Evolutionary conservation across 2,888 invertebrate genomes (phyloP), one percentile per base, ranked within the genome.

Genomic region (Hirtodrosophila cameraria): DNA sequence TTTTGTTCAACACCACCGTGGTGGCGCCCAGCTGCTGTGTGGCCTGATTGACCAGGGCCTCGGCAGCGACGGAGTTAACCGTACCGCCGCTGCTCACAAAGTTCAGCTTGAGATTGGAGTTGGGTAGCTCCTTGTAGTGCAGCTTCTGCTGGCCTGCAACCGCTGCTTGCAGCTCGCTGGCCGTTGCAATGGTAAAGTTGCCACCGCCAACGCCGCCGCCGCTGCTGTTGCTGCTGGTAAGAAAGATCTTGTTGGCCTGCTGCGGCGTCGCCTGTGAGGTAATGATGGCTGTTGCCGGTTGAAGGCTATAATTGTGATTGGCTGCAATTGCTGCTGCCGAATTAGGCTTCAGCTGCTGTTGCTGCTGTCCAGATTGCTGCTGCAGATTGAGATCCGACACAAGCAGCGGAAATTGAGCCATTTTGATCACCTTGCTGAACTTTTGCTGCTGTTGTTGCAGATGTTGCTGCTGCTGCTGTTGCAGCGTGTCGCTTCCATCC

Each of bases 281-380:
- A 13, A 90, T 88, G 13, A 90, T 90, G 15, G 89, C 89, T n/a
- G 89, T 84, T 2, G 90, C 83, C 9, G 91, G 90, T 54, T 90
- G 90, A 45, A 91, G 57, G 50, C 91, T 91, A 48, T 91, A 91
- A 54, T 91, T 91, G 68, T 91, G 91, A 63, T 91, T 91, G 11
- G 90, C 88, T 1, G 90, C 89, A 41, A 90, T 89, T 27, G 89
- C 86, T 1, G 90, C 89, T 8, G 90, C 88, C 7, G 89, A 88
- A 18, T 89, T 89, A 46, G 86, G 86, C 60, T 86, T 86, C 42
- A 87, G 82, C 45, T 86, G 88, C 5, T 82, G 84, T n/a, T 80
- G 85, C 48, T 78, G 85, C 18, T 70, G 74, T 11, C 28, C 59
- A 54, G 25, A 3, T 33, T 70, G 82, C 38, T 69, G 86, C 45